These are phyloP conservation scores for Malurus melanocephalus DNA, from an alignment of 2,113 vertebrate species.

Conservation along the genomic window DNA sequence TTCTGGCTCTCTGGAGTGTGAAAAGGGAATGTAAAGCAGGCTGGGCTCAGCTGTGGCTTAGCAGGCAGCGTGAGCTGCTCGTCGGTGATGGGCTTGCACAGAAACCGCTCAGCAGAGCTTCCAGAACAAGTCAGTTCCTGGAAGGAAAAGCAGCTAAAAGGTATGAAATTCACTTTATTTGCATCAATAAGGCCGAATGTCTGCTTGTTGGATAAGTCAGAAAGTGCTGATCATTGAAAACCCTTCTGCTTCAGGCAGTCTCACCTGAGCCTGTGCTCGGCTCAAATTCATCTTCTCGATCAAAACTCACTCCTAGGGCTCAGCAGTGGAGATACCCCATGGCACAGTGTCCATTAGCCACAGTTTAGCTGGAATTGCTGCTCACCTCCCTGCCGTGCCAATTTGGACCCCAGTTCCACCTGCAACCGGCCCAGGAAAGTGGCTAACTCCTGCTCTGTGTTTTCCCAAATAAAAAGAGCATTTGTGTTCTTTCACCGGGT, in stretches of 20 bases:
- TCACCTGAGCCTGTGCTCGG: background rate
- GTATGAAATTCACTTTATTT: background rate
- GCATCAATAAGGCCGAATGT: background rate
- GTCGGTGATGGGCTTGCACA: background rate
- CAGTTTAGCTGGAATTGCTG: background rate
- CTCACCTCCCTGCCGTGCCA: background rate
- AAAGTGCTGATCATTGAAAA: background rate
- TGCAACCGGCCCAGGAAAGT: background rate
- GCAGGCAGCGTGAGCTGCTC: background rate
- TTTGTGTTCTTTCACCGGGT: background rate
- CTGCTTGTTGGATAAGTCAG: background rate
- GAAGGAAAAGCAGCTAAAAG: background rate
- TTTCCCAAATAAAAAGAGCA: constrained; percentile 7
- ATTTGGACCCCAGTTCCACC: background rate
- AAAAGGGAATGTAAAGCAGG: background rate
- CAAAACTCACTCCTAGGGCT: background rate
- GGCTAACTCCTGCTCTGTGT: background rate
- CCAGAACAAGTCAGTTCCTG: background rate
- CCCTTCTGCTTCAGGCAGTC: background rate
- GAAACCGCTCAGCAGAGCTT: background rate
- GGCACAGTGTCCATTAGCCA: background rate
- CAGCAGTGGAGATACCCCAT: background rate
- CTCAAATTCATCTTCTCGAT: background rate
- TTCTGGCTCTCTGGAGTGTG: background rate
- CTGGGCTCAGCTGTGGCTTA: background rate